Base-by-base conservation (phyloP, 2,113 vertebrate genomes). In the Cryptomyrus ogoouensis region DNA sequence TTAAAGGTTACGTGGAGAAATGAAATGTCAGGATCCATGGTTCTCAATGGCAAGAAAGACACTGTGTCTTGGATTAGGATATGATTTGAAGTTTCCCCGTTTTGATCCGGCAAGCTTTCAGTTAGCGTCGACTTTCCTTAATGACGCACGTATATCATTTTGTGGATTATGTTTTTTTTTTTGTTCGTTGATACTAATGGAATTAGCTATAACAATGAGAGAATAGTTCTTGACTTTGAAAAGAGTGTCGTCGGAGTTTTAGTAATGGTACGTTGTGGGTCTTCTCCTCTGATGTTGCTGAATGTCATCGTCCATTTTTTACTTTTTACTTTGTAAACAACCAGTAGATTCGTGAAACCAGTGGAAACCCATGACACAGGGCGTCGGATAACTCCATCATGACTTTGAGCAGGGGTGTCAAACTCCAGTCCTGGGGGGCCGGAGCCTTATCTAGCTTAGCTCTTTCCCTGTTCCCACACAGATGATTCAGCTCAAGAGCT, bases 1-100 rank as follows among this genome's bases (percentile, higher is more conserved):
- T 90, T 85, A 90, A 90, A 90, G 89, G 83, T 85, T 90, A 49
- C 50, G 8, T 70, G 52, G 42, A 90, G 85, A 52, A 90, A 90
- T 95, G 93, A 93, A 95, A 95, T 95, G 95, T 94, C 89, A 90
- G 83, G 42, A 74, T 89, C 50, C 50, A 39, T 6, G n/a, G 27
- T 88, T 66, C 56, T 62, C 35, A 66, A 58, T 39, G 39, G 53
- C 19, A 24, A 66, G 39, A 53, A 87, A 87, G 31, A 87, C 35
- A 19, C 47, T 52, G 10, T 49, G n/a, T 86, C 50, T 53, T 87
- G 85, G 85, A 87, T 87, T 87, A 53, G 85, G 85, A 31, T 31
- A 50, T 35, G 50, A 87, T 35, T 31, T 87, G 84, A 87, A 87
- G 49, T 53, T 87, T 52, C 47, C 24, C 49, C 12, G 27, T 87